Evolutionary conservation across 2,797 vertebrate genomes (phyloP), one percentile per base, ranked within the genome.

Genomic region (Argya squamiceps): DNA sequence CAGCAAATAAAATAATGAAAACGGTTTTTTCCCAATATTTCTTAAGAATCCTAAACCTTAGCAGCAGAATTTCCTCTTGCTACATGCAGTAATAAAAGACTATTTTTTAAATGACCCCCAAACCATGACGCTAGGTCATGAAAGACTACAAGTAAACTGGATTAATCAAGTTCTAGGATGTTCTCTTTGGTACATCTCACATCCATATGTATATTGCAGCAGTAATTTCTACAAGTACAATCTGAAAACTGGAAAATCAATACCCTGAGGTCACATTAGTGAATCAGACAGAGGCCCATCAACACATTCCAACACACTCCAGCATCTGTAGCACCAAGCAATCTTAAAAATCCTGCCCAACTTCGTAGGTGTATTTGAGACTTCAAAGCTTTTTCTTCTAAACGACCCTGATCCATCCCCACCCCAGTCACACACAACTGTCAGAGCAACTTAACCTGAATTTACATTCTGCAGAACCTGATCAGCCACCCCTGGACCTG

Each of bases 141-240:
- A 70, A 78, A 84, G 7, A 70, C 41, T 58, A 15, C 9, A 74
- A 75, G 19, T 17, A 36, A 58, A 55, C 17, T 50, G 16, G 2
- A 59, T 15, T 69, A 27, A 79, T 53, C 5, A 60, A 32, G 22
- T 58, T 77, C 32, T 15, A 73, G 16, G n/a, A 49, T 29, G 9
- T 26, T 69, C 41, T 75, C 34, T 30, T 52, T 37, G 20, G 41
- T 30, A 78, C 34, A 12, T 1, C 5, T 19, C 5, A 14, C 1
- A 7, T n/a, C 2, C 39, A 15, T 7, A 7, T 14, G 10, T 7
- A 37, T 20, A 34, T 0, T 52, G 12, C 29, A 65, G 18, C 8
- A 67, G 23, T 55, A 23, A 68, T 26, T 63, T 44, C 21, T 60
- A 58, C 15, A 74, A 80, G 64, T 19, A 53, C 46, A 71, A 52